phyloP scores from a whole-genome alignment of 1,140 invertebrate species.

The Batillaria attramentaria region DNA sequence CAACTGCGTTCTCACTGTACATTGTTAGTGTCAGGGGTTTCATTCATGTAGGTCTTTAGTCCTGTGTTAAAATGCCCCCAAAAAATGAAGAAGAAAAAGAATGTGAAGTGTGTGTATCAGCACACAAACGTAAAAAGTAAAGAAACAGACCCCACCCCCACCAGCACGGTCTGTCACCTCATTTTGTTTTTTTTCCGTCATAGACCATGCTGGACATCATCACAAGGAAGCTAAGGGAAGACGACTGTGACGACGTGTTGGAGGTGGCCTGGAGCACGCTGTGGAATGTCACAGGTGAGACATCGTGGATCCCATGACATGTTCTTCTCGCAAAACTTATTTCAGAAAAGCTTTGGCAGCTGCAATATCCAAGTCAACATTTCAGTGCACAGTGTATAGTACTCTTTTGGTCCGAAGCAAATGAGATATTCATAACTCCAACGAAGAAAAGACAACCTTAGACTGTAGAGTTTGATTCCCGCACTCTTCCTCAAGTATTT shows the following conservation, averaged over 20 bases:
- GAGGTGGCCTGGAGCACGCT: slow-evolving; percentile 98
- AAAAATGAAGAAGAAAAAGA: no score
- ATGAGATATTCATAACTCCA: neutral
- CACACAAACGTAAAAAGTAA: no score
- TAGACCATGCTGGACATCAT: slow-evolving; percentile 91
- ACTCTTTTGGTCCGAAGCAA: no score
- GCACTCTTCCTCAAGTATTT: neutral
- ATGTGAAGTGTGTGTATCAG: no score
- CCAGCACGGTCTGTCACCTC: no score
- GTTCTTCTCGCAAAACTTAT: neutral
- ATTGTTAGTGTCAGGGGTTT: no score
- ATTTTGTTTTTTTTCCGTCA: slow-evolving; percentile 55
- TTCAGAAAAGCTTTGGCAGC: neutral
- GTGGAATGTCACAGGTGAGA: slow-evolving; percentile 88
- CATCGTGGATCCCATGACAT: neutral
- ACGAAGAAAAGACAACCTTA: neutral
- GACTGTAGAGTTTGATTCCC: neutral
- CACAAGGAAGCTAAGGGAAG: slow-evolving; percentile 80
- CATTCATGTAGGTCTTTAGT: no score
- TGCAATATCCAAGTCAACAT: neutral
- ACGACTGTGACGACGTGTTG: slow-evolving; percentile 93
- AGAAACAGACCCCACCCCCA: no score
- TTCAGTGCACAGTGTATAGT: no score
- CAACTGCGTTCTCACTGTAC: no score
- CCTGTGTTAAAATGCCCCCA: no score